Base-by-base conservation (phyloP, 2,113 vertebrate genomes). In the Irena cyanogastra region DNA sequence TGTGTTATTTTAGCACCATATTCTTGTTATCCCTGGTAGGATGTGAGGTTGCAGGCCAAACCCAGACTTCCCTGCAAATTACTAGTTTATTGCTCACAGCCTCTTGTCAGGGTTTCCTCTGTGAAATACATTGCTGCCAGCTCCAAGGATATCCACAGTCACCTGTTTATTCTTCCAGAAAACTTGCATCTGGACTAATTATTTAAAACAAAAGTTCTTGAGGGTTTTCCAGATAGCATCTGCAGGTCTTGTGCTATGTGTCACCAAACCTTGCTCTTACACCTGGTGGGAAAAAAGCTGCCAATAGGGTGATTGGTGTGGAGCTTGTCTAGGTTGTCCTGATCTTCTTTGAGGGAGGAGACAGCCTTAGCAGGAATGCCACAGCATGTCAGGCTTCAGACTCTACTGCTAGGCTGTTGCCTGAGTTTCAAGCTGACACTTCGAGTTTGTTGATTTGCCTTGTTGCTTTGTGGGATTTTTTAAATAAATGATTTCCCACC, bases 21-120 rank as follows among this genome's bases (percentile, higher is more conserved):
- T 1, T 77, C 56, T 65, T 77, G 76, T 95, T 90, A 90, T 37
- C 47, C 23, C 16, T 81, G 71, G 71, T 80, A 85, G 71, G 57
- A 93, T 45, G 33, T 69, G 75, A 88, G 59, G 50, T 72, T 88
- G 30, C 26, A 37, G 39, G 70, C 86, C 71, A 88, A 93, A 88
- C 71, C 88, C 75, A 90, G 26, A 92, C 79, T 93, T 92, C 94
- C 90, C 14, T 88, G 75, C 18, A 96, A 94, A 96, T 93, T 96
- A 65, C 71, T 88, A 33, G 78, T 86, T 88, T 88, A 60, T 2
- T 70, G 35, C 37, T 72, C 6, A 1, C 63, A 94, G 59, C 26
- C 59, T 92, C 59, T 86, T 83, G 59, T 45, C 42, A 39, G 61
- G 63, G 57, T 61, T 80, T 90, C 63, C 71, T 83, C 45, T 42